Evolutionary conservation across 2,113 vertebrate genomes (phyloP).

Genomic region (Lepus europaeus): DNA sequence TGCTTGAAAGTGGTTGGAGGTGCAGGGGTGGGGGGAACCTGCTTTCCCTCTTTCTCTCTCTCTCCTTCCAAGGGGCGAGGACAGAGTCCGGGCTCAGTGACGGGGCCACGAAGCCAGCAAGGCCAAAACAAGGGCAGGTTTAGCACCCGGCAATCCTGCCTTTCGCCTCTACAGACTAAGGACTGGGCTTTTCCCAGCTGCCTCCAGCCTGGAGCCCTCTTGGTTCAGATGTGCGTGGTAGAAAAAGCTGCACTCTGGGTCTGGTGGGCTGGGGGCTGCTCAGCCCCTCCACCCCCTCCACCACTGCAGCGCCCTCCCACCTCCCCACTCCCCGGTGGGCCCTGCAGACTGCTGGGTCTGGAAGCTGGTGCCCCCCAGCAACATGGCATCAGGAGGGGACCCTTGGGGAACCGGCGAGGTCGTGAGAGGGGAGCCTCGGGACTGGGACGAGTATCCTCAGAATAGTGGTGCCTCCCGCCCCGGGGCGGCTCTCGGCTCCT

Average conservation of each 20-base stretch:
- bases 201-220: neutral
- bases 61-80: neutral
- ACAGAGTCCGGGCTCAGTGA: too few species aligned
- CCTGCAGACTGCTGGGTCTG: neutral
- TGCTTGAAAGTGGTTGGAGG: neutral
- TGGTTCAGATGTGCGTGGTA: neutral
- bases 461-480: neutral
- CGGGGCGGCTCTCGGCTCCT: neutral
- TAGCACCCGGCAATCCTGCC: neutral
- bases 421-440: neutral
- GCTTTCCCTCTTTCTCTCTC: neutral
- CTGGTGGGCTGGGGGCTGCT: fast-evolving
- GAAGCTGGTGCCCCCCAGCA: neutral
- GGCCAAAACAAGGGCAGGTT: neutral
- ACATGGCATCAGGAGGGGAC: neutral
- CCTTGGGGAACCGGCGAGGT: neutral
- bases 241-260: neutral
- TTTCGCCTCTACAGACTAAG: neutral
- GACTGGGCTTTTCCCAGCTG: neutral
- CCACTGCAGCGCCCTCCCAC: too few species aligned
- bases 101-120: too few species aligned
- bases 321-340: too few species aligned
- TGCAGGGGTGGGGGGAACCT: neutral
- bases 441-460: neutral
- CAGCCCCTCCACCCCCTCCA: too few species aligned